Evolutionary conservation across 2,888 invertebrate species (phyloP), one percentile per base, ranked within the genome.

Genomic region (Scaptomyza tumidula): DNA sequence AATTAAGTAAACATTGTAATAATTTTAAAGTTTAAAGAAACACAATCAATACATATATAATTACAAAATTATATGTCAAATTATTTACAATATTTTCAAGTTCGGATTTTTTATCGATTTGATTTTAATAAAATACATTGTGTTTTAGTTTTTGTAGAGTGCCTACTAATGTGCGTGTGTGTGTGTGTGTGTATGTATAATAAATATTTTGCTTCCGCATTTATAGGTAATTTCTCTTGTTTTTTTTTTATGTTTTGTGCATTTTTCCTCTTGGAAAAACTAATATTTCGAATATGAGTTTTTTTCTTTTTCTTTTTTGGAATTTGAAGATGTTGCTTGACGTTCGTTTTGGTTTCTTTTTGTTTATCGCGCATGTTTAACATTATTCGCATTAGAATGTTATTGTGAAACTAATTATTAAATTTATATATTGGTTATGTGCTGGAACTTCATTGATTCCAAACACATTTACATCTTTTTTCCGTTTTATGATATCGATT

Each of bases 41-140:
- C 77, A 53, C 68, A 86, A 80, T 83, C 57, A 65, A 60, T 75
- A 72, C 55, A 70, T 80, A 80, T 63, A 80, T 87, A 86, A 77
- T 86, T 88, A 83, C 86, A 88, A 86, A 88, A 88, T 83, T 71
- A 88, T 86, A 80, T 80, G 71, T 74, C 70, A 80, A 79, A 37
- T 68, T 81, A 83, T 88, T 69, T 83, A 88, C 83, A 83, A 4
- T 75, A 48, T 71, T 53, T 69, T 61, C 61, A 64, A 60, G 56
- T 37, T 33, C 24, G n/a, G 27, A 13, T 64, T 33, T 43, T 33
- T 54, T 24, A n/a, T 31, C 10, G 27, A 59, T 46, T 37, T 44
- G 48, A 52, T 46, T 54, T 43, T 46, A 24, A 35, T 54, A 57
- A 48, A 46, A 59, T 69, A 58, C 45, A 66, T 6, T 5, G 27